Evolutionary conservation across 2,113 vertebrate species (phyloP).

Genomic region (Excalfactoria chinensis): DNA sequence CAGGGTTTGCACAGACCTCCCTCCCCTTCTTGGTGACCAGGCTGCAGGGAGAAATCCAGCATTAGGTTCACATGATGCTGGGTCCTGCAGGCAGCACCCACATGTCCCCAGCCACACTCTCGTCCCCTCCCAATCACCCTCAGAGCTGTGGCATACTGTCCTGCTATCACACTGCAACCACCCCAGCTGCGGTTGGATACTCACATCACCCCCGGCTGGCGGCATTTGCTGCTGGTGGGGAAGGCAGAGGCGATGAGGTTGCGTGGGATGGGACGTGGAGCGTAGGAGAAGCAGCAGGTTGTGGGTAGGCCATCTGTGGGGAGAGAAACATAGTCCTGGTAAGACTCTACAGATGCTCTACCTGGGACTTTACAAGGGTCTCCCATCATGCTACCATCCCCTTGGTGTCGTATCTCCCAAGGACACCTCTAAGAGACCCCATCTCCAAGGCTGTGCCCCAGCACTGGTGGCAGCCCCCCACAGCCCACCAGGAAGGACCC

Average conservation of each 20-base stretch:
- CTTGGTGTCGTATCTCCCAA: not conserved
- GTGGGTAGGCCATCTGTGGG: not conserved
- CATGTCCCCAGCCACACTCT: not conserved
- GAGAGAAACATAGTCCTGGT: not conserved
- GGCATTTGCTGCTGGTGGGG: slow-evolving; percentile 8
- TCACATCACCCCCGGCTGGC: not conserved
- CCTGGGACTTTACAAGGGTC: not conserved
- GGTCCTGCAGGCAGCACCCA: too few relatives aligned
- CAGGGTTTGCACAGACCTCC: not conserved
- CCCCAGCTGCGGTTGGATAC: not conserved
- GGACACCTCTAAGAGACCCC: too few relatives aligned
- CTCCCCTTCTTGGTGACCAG: slow-evolving; percentile 15
- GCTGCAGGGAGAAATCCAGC: not conserved
- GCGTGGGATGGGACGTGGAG: fast-evolving
- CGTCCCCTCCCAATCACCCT: not conserved
- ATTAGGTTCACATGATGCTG: not conserved
- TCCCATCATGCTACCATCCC: fast-evolving
- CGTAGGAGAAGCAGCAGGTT: not conserved
- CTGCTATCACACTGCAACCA: fast-evolving
- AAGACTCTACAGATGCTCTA: not conserved
- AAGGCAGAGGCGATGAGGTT: not conserved
- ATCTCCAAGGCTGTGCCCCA: not conserved
- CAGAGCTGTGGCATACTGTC: not conserved
- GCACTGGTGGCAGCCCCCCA: not conserved
- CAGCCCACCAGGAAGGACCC: not conserved